phyloP scores from a whole-genome alignment of 2,113 vertebrate genomes.

The Oncorhynchus clarkii region DNA sequence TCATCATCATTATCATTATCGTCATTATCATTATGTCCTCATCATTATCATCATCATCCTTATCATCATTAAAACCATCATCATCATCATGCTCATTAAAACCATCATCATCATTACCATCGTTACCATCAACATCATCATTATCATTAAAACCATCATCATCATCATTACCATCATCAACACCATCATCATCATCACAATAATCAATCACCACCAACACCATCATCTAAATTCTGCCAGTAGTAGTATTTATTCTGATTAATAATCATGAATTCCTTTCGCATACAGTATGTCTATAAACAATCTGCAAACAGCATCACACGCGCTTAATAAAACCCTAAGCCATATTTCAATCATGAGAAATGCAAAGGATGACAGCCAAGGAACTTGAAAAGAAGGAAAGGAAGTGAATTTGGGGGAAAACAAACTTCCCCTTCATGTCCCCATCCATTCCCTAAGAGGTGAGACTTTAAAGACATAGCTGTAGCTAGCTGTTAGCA shows the following conservation, averaged over 20 bases:
- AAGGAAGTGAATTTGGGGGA: conserved; percentile 31
- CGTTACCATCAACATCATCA: no score
- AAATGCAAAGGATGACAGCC: conserved; percentile 21
- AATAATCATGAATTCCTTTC: conserved; percentile 11
- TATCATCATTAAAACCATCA: no score
- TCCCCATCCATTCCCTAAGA: background rate
- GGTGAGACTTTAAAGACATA: background rate
- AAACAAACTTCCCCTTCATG: conserved; percentile 35
- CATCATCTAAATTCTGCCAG: background rate
- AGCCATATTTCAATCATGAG: conserved; percentile 49
- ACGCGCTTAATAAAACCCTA: conserved; percentile 18
- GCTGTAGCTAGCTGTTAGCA: conserved; percentile 38
- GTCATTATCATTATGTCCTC: no score
- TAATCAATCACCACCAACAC: no score
- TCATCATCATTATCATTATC: no score
- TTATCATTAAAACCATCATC: no score
- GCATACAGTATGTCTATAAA: background rate
- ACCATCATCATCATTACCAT: no score
- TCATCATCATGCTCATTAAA: no score
- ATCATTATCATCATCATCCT: no score
- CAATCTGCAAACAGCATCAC: conserved; percentile 18
- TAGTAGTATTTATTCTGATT: background rate
- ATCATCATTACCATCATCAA: no score
- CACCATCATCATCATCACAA: no score
- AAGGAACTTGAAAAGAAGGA: conserved; percentile 27